Evolutionary conservation across 1,140 invertebrate species (phyloP), one percentile per base, ranked within the genome.

Genomic region (Drosophila erecta): DNA sequence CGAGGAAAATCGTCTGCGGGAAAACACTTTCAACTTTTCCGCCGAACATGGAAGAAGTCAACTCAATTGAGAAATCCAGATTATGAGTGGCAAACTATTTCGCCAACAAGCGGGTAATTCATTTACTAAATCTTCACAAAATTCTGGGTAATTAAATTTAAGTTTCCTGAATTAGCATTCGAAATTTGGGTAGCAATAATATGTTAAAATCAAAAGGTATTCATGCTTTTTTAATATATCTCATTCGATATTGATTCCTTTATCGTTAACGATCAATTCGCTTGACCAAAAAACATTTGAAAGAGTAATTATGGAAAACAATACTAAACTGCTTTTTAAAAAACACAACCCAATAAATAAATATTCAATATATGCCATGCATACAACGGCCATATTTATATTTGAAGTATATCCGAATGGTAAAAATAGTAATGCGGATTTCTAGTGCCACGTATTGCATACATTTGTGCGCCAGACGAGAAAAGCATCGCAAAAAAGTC

Each of bases 11-110:
- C 55, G 70, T 78, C 62, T 74, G 70, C 75, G 53, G 66, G 61
- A 64, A 85, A 86, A 77, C 77, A 85, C 83, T 86, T 67, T 85
- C 38, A 81, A 86, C 72, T 85, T 80, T 79, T 27, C 64, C 64
- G 37, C 64, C 64, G 30, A 55, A 64, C n/a, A 55, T 27, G n/a
- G 47, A 15, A 49, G 35, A 51, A 33, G 30, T 70, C 50, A 74
- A 64, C 58, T 50, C 59, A 73, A 74, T 73, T 74, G 71, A 56
- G 70, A 50, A 64, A 64, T 40, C n/a, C 35, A 47, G 64, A 70
- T 70, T 70, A 70, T 70, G 64, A 70, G 55, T 57, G 49, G 14
- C 50, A 49, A 70, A 70, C 47, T 56, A 41, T 33, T 33, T 15
- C 33, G 14, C 20, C 6, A 54, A 22, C 44, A 22, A 66, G 60